Base-by-base conservation (phyloP, 1,140 invertebrate species). In the Pseudomyrmex dendroicus region DNA sequence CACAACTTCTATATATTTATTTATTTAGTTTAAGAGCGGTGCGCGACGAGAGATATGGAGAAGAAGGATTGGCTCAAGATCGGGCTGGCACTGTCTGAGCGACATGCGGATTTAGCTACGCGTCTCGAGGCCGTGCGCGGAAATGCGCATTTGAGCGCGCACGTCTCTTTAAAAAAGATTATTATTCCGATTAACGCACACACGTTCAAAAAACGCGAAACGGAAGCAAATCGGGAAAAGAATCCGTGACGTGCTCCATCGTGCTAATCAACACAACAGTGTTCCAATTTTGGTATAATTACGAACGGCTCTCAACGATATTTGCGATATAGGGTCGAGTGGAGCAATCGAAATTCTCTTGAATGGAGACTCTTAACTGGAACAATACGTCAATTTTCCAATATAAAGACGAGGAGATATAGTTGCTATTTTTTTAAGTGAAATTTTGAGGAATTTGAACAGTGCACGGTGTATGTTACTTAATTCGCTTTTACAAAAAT, bases 61-160 rank as follows among this genome's bases (percentile, higher is more conserved):
- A 56, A 83, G 64, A 66, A 50, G 5, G 62, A 84, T 86, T 86
- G 70, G 64, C 76, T 84, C 63, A 50, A 67, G 4, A 86, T 84
- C 64, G 57, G 35, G 63, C 73, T 72, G 50, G 68, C 85, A 86
- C 85, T 86, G 83, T 73, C 64, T 46, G 63, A 86, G 74, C 50
- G 20, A 48, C 82, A 73, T 84, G 68, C 54, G 83, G 48, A 84
- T 86, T 86, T 86, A 70, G 62, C 66, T 56, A 67, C n/a, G 68
- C 17, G 35, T 52, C 4, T 56, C 25, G 52, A 74, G 52, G 20
- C 25, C 35, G 46, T 48, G 12, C 73, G 17, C 73, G 67, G 25
- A 25, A 25, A 25, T 25, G 25, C 25, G 25, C 25, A 25, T 25
- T 25, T 25, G 2, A 25, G 2, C 25, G 25, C 62, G 25, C 57